Conservation (phyloP, 1,140 invertebrate species). For the Lordiphosa clarofinis region DNA sequence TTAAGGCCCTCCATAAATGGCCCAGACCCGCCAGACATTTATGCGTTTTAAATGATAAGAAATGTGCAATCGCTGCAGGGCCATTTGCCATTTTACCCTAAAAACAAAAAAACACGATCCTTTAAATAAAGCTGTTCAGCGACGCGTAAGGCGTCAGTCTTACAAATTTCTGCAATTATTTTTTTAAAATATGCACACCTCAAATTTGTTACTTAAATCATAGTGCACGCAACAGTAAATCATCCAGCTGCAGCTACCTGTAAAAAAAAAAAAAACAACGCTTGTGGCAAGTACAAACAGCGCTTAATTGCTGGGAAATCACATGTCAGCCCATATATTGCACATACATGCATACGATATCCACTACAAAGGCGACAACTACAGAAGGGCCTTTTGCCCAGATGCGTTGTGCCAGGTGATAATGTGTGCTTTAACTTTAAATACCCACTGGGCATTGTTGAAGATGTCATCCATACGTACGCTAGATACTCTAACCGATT, state of each 20-base stretch:
- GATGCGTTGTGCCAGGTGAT: constrained; percentile 10
- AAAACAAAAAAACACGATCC: not conserved
- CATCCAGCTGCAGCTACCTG: constrained; percentile 8
- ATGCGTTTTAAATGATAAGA: constrained; percentile 71
- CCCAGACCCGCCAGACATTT: constrained; percentile 42
- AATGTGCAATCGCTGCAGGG: constrained; percentile 43
- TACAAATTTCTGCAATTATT: constrained; percentile 28
- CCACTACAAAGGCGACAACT: not conserved
- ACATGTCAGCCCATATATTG: constrained; percentile 42
- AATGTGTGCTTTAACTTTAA: constrained; percentile 6
- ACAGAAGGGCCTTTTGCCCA: not conserved
- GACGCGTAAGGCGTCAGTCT: too few relatives aligned
- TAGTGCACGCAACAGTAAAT: constrained; percentile 48
- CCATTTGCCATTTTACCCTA: constrained; percentile 23
- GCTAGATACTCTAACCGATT: too few relatives aligned
- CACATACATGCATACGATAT: constrained; percentile 1
- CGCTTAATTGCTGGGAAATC: constrained; percentile 60
- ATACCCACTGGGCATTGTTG: too few relatives aligned
- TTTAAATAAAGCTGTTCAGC: too few relatives aligned
- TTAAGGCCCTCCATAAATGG: constrained; percentile 37
- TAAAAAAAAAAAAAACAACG: constrained; percentile 8
- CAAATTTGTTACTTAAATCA: constrained; percentile 38
- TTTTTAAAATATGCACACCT: constrained; percentile 6
- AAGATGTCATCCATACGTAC: not conserved
- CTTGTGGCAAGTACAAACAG: constrained; percentile 37